A percentile compares a stretch with the other conserved stretches of the same genome.
phyloP scores from a whole-genome alignment of 2,113 vertebrate species.

The Malurus alboscapulatus region DNA sequence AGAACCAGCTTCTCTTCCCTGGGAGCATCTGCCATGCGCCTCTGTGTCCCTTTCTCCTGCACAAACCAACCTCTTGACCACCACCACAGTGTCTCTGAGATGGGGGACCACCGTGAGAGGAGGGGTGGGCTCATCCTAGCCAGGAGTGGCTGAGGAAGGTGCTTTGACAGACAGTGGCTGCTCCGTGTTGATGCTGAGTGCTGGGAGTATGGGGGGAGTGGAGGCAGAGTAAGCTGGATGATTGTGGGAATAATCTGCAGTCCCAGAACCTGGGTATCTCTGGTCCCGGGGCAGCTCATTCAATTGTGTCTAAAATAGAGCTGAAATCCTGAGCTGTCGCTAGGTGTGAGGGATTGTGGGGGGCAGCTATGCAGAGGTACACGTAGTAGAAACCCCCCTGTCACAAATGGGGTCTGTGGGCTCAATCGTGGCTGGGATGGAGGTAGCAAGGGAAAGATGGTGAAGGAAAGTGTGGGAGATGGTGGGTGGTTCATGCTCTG shows the following conservation, averaged over 20 bases:
- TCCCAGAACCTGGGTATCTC: fast-evolving
- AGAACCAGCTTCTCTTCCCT: not conserved
- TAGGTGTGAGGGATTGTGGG: not conserved
- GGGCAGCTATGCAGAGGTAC: not conserved
- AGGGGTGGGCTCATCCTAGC: not conserved
- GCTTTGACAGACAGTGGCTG: not conserved
- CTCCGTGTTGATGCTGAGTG: not conserved
- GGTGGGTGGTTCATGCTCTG: not conserved
- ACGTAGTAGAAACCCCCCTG: fast-evolving
- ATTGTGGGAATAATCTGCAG: not conserved
- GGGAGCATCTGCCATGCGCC: fast-evolving
- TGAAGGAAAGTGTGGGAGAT: not conserved
- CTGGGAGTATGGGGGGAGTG: fast-evolving
- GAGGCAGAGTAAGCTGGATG: not conserved
- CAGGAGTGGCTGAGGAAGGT: not conserved
- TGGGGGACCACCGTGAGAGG: not conserved
- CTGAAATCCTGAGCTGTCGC: not conserved
- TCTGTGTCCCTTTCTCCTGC: not conserved
- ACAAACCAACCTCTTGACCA: not conserved
- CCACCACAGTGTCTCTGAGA: not conserved
- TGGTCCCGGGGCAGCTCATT: fast-evolving
- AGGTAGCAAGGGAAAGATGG: not conserved
- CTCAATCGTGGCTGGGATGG: not conserved
- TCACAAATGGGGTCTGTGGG: not conserved
- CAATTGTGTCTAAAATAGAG: not conserved